These are phyloP conservation scores for Oppia nitens DNA, from an alignment of 1,140 invertebrate genomes.

Conservation along the genomic window DNA sequence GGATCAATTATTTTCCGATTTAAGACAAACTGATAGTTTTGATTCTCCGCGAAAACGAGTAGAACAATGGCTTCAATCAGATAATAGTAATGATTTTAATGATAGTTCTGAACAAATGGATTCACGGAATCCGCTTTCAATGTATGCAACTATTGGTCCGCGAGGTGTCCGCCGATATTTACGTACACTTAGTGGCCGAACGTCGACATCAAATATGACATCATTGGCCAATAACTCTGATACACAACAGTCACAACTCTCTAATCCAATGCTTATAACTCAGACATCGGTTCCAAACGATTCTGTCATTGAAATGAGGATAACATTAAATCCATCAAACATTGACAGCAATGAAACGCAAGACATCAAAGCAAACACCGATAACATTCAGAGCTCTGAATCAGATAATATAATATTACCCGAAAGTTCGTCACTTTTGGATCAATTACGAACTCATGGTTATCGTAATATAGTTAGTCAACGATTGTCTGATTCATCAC, in stretches of 20 bases:
- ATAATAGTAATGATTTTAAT: slow-evolving; percentile 8
- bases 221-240: not conserved
- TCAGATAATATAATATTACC: slow-evolving; percentile 1
- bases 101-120: not conserved
- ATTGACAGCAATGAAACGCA: not conserved
- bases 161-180: slow-evolving; percentile 1
- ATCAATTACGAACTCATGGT: slow-evolving; percentile 21
- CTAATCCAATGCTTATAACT: not conserved
- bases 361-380: not conserved
- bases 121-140: not conserved
- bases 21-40: not conserved
- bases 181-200: not conserved
- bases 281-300: not conserved
- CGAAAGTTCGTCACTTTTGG: slow-evolving; percentile 19
- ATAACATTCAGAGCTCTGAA: not conserved
- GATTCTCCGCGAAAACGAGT: slow-evolving; percentile 18
- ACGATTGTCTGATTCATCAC: slow-evolving; percentile 13
- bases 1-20: not conserved
- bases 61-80: slow-evolving; percentile 21
- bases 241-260: not conserved
- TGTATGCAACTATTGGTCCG: slow-evolving; percentile 10
- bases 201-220: not conserved
- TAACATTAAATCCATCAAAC: not conserved
- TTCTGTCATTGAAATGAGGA: slow-evolving; percentile 2
- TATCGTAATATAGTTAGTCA: slow-evolving; percentile 21